These are phyloP conservation scores for Frieseomelitta varia DNA, from an alignment of 1,140 invertebrate genomes.

Conservation along the genomic window DNA sequence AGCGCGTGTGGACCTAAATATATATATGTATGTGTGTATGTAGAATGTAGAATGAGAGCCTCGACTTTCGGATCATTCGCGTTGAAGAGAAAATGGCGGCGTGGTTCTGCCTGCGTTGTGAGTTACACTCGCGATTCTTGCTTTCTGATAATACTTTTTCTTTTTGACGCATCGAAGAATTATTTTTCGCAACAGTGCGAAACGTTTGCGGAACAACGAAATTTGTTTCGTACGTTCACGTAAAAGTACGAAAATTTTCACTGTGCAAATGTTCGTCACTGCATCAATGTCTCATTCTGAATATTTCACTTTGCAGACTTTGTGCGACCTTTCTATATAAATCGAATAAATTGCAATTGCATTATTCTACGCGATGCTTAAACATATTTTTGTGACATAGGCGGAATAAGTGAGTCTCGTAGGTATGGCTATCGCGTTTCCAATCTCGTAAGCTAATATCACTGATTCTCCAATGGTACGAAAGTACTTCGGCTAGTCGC, in stretches of 20 bases:
- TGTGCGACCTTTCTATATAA: neutral
- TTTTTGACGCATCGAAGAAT: neutral
- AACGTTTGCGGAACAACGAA: too few relatives aligned
- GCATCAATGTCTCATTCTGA: neutral
- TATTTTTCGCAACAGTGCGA: neutral
- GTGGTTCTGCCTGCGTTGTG: conserved; percentile 10
- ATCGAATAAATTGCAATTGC: neutral
- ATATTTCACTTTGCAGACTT: neutral
- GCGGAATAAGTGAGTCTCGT: conserved; percentile 10
- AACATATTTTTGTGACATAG: conserved; percentile 33
- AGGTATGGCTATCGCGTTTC: conserved; percentile 65
- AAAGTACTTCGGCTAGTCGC: conserved; percentile 17
- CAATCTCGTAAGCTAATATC: conserved; percentile 72
- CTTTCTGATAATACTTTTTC: neutral
- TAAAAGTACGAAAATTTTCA: neutral
- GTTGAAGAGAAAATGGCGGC: neutral
- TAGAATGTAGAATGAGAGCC: neutral
- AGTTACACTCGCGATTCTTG: conserved; percentile 43
- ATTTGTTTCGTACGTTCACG: too few relatives aligned
- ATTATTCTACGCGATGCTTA: neutral
- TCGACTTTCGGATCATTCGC: neutral
- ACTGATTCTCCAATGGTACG: conserved; percentile 61
- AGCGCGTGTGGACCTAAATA: neutral
- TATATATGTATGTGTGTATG: too few relatives aligned
- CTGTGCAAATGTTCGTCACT: too few relatives aligned